These are phyloP conservation scores for Eupithecia subumbrata DNA, from an alignment of 2,888 invertebrate species.

Conservation along the genomic window DNA sequence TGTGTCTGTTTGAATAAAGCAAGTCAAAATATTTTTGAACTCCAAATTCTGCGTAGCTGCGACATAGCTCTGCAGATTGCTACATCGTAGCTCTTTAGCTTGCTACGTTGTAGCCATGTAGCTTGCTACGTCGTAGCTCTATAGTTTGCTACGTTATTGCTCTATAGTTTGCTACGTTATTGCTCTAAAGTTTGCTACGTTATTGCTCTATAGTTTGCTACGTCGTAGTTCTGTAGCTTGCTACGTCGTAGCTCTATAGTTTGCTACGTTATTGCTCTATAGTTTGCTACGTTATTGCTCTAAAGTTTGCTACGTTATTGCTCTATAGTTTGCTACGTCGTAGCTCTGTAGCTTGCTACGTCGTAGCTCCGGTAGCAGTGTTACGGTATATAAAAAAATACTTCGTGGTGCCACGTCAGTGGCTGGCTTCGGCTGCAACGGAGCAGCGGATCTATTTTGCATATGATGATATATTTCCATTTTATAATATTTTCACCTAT, in stretches of 20 bases:
- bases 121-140: conserved; percentile 1
- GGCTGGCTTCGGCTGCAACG: background rate
- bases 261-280: background rate
- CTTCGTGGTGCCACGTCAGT: background rate
- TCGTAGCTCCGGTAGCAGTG: no score
- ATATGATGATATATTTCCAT: no score
- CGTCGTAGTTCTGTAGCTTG: background rate
- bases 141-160: background rate
- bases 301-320: background rate
- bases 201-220: no score
- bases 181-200: background rate
- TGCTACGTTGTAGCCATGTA: background rate
- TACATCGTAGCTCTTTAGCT: background rate
- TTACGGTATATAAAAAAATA: no score
- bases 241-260: background rate
- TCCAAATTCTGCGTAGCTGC: no score
- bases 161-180: background rate
- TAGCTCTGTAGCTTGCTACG: background rate
- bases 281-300: background rate
- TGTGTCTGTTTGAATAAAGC: background rate
- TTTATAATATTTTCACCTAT: no score
- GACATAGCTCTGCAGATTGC: background rate
- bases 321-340: background rate
- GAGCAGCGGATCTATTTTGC: no score
- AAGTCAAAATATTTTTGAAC: no score